Base-by-base conservation (phyloP, 2,797 vertebrate species). In the Sebastolobus altivelis region DNA sequence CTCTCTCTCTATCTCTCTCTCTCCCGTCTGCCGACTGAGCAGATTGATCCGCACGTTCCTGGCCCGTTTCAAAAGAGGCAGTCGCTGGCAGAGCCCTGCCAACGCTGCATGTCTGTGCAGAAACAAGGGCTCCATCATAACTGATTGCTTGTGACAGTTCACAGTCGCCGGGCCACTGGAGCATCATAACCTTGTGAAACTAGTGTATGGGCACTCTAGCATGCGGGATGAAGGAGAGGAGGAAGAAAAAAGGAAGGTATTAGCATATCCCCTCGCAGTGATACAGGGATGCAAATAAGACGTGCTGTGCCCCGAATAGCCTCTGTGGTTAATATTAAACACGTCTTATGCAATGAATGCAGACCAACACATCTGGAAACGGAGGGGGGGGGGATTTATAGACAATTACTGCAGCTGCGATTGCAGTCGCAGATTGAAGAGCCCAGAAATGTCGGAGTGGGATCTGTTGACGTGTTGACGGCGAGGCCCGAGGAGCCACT, bases 131-230 rank as follows among this genome's bases (percentile, higher is more conserved):
- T 94, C 90, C 90, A 93, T 94, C 92, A 93, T 88, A 90, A 84
- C 84, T 94, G 93, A 95, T 95, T 91, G 87, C 89, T 93, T 93
- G 92, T 94, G 93, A 95, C 94, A 95, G 94, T 93, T 93, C 92
- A 92, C 93, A 94, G 93, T 94, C 87, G 88, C 92, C 75, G 81
- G 91, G 92, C 94, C 93, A 93, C 90, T 94, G 94, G 92, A 94
- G 94, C 92, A 91, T 93, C 92, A 88, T 93, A 94, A 93, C 93
- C 93, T 95, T 94, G 93, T 93, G 92, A 89, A 92, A 91, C 90
- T 87, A 92, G 93, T 91, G 93, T 89, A 93, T 76, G 86, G 88
- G 90, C 89, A 90, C 81, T 94, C 84, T 92, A 87, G 91, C 90
- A 92, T 89, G 77, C 83, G 88, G 68, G 85, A 81, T 84, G 75